Evolutionary conservation across 2,797 vertebrate species (phyloP), one percentile per base, ranked within the genome.

Genomic region (Graptemys geographica): DNA sequence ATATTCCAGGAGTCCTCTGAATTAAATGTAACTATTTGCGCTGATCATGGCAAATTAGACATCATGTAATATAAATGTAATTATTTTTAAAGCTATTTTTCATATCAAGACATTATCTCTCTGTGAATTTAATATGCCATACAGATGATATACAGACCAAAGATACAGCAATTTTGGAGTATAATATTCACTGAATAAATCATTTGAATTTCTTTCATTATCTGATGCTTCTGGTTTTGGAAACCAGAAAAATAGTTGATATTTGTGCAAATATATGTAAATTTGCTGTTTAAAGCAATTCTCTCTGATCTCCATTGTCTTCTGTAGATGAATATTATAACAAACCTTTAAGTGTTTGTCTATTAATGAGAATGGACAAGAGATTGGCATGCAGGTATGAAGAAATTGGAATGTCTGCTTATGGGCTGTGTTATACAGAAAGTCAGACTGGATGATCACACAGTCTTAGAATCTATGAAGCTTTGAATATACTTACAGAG

Each of bases 81-180:
- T 94, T 90, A 93, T 96, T 93, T 91, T 93, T 94, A 94, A 12
- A 59, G 95, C 94, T 93, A 53, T 21, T 33, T 94, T 96, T 95
- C 91, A 90, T 80, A 82, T 92, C 79, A 93, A 56, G 92, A 90
- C 69, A 86, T 74, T 56, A 90, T 74, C 52, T 90, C 62, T 59
- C 89, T 90, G 53, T 90, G 83, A 95, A 95, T 88, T 93, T 90
- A 80, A 83, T 92, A 79, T n/a, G 62, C 55, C 41, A 25, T 85
- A 19, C 12, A 47, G 78, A 55, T 90, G 72, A 91, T 90, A 82
- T 95, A 87, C 0, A 13, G 82, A 65, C 88, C 57, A 94, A 90
- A 94, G 72, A 74, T 52, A 84, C 4, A 88, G 13, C 27, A 78
- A 51, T 95, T 94, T 84, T 83, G 12, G 47, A 74, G 19, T 83